Evolutionary conservation across 2,888 invertebrate species (phyloP).

Genomic region (Halictus quadricinctus): DNA sequence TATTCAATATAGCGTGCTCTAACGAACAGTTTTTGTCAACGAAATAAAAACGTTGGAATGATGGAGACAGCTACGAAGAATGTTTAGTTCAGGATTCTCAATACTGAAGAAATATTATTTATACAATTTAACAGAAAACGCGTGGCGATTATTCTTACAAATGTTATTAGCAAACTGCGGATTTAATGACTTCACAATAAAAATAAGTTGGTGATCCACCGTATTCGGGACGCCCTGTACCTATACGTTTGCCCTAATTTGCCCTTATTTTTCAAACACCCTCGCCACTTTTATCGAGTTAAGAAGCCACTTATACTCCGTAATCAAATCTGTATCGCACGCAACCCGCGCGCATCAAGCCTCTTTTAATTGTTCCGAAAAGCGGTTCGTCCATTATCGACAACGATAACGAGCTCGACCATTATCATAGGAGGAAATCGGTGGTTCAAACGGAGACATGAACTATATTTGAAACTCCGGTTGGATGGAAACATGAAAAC

Average conservation of each 20-base stretch:
- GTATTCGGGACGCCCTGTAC: background rate
- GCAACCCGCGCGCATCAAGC: background rate
- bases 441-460: conserved; percentile 26
- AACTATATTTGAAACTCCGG: conserved; percentile 42
- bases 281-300: background rate
- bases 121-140: no score
- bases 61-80: background rate
- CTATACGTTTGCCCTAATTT: background rate
- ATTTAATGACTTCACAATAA: no score
- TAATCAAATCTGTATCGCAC: background rate
- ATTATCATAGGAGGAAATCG: conserved; percentile 14
- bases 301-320: background rate
- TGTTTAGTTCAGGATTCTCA: no score
- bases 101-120: no score
- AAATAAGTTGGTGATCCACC: no score
- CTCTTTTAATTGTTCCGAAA: conserved; percentile 12
- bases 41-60: background rate
- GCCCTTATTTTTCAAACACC: background rate
- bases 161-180: no score
- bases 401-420: background rate
- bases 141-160: no score
- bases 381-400: conserved; percentile 17
- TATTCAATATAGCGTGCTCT: background rate
- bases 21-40: background rate
- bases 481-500: conserved; percentile 44